Base-by-base conservation (phyloP, 2,888 invertebrate genomes). In the Sycophila texana region DNA sequence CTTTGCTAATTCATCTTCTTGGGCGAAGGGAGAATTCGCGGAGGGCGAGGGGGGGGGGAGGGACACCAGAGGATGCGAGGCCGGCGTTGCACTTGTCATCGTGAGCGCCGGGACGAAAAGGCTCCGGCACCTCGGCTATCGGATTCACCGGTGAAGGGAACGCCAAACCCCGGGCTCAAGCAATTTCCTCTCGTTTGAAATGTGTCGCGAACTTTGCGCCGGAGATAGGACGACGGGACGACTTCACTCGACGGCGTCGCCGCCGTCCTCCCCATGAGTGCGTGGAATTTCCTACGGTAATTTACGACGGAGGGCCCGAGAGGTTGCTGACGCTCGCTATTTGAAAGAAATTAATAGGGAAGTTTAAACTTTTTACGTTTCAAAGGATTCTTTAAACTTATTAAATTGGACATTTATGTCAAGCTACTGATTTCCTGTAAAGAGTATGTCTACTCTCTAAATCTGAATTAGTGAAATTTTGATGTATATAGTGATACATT, bases 1-100 rank as follows among this genome's bases (percentile, higher is more conserved):
- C 76, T 76, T 57, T 61, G 79, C 66, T 77, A 81, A 80, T 80
- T 80, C 74, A 77, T 77, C 70, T 77, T 73, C 70, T 63, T 55
- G 75, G 39, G 10, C 60, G 20, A 65, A 47, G 55, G 60, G 16
- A 13, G 22, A 14, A 16, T 12, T 4, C 18, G 51, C 3, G 16
- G 55, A 12, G 18, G 12, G 12, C 7, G 26, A 1, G 20, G 30
- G 18, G 4, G 20, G 39, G 12, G 0, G 12, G 10, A 47, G 47
- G 39, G 26, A 26, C 26, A 26, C 26, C 26, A 3, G 26, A 26
- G 26, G 26, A 71, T 60, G 49, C 58, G 39, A 39, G 39, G 49
- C 66, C 39, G 63, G 53, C n/a, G 5, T 16, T 67, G 73, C 55
- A 73, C 73, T 73, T 68, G 76, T 76, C 73, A 58, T 76, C 61